Base-by-base conservation (phyloP, 2,797 vertebrate genomes). In the Morelia viridis region DNA sequence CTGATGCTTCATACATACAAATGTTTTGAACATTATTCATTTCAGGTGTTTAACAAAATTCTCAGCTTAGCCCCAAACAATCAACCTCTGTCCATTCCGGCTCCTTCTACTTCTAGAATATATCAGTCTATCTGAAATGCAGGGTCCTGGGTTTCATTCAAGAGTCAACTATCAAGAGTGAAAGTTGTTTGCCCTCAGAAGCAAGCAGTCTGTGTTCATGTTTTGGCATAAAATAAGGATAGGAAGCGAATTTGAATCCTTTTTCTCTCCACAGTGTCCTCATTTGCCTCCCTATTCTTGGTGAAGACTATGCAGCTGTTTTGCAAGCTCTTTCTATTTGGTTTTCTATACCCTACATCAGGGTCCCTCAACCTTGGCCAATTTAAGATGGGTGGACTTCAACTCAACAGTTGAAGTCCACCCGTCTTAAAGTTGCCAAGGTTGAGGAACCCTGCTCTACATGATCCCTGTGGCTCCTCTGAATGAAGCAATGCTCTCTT, bases 11-110 rank as follows among this genome's bases (percentile, higher is more conserved):
- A 56, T 89, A 35, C 24, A 7, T 92, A 13, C 26, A 85, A 88
- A 68, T 24, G 15, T 85, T 91, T 62, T 65, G 35, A 88, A 91
- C 46, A 28, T 15, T 46, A 80, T 86, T n/a, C 91, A 94, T 92
- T 93, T 24, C 85, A 83, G 57, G 56, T 53, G 28, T 83, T 62
- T 80, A 87, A 80, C 46, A 80, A 89, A 87, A 92, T 24, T 53
- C 35, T 86, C 31, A 61, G 31, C 35, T 76, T 24, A 86, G 56
- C 41, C 13, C 17, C 9, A 46, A 80, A 90, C 31, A 80, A 57
- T 64, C 60, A 83, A 57, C 15, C 46, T 26, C 50, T 83, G 24
- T 64, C 24, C 3, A 12, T 86, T 86, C 28, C 53, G 12, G 28
- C 7, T 71, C 19, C 41, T 60, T 80, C 56, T 57, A 31, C 3